These are phyloP conservation scores for Propithecus perrieri DNA, from an alignment of 2,797 vertebrate genomes.

Conservation along the genomic window DNA sequence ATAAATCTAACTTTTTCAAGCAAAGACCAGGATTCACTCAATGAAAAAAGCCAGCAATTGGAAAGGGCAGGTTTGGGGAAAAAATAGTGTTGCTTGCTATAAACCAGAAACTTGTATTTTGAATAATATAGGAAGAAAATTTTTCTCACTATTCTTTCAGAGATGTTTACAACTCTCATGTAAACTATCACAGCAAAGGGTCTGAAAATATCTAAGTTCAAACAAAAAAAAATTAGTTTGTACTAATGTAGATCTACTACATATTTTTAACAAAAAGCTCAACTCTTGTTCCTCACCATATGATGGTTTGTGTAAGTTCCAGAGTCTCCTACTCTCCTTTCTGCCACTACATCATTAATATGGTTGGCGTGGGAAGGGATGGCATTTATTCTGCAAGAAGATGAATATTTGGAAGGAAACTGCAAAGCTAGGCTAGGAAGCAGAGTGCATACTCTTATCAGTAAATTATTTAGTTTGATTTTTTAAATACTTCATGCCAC, in stretches of 20 bases:
- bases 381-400: slow-evolving; percentile 42
- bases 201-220: slow-evolving; percentile 27
- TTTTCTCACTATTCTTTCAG: slow-evolving; percentile 4
- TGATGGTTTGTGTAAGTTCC: not conserved
- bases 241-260: not conserved
- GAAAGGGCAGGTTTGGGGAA: not conserved
- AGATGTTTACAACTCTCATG: not conserved
- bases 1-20: slow-evolving; percentile 61
- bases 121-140: slow-evolving; percentile 1
- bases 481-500: not conserved
- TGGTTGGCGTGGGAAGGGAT: not conserved
- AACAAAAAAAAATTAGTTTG: not conserved
- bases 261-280: slow-evolving; percentile 10
- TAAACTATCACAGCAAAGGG: not conserved
- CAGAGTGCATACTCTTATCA: not conserved
- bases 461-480: slow-evolving; percentile 38
- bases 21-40: slow-evolving; percentile 38
- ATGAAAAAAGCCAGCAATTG: not conserved
- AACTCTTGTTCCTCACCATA: not conserved
- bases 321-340: not conserved
- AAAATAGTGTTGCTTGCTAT: not conserved
- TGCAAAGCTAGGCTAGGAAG: not conserved
- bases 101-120: slow-evolving; percentile 45
- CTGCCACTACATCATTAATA: not conserved
- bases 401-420: slow-evolving; percentile 43